A percentile compares a stretch with the other conserved stretches of the same genome.
phyloP scores from a whole-genome alignment of 2,888 invertebrate genomes.

The Ennomos fuscantarius region DNA sequence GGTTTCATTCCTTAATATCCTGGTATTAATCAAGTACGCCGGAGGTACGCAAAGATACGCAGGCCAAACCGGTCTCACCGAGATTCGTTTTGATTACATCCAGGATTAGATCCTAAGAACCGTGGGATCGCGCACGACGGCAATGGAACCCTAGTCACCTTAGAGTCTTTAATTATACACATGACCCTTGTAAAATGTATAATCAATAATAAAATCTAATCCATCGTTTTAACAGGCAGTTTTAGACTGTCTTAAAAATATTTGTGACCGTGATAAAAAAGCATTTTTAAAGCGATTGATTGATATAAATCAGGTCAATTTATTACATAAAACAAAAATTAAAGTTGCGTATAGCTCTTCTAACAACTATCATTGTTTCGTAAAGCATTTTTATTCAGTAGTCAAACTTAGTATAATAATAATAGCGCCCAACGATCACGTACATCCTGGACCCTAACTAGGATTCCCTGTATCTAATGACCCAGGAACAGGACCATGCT shows the following conservation, averaged over 20 bases:
- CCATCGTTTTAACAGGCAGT: too few species aligned
- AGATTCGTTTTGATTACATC: constrained; percentile 76
- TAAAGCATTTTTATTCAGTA: not conserved
- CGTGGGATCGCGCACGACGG: constrained; percentile 60
- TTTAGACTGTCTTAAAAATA: too few species aligned
- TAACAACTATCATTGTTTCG: constrained; percentile 6
- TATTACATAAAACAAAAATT: too few species aligned
- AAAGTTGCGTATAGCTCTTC: too few species aligned
- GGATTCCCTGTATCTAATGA: too few species aligned
- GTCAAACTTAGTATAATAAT: constrained; percentile 6
- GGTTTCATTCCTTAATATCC: constrained; percentile 27
- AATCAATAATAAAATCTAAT: too few species aligned
- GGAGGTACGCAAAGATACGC: constrained; percentile 21
- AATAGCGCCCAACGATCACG: too few species aligned
- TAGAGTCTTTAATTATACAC: constrained; percentile 49
- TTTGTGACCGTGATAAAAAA: too few species aligned
- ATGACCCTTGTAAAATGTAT: constrained; percentile 43
- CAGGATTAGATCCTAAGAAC: constrained; percentile 68
- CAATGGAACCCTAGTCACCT: constrained; percentile 51
- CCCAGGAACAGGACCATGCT: too few species aligned
- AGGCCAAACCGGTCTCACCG: constrained; percentile 46
- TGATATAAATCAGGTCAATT: constrained; percentile 7
- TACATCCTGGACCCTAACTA: too few species aligned
- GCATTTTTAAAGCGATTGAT: constrained; percentile 25
- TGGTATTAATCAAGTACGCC: constrained; percentile 37